These are phyloP conservation scores for Zaprionus davidi DNA, from an alignment of 1,140 invertebrate species.

Conservation along the genomic window DNA sequence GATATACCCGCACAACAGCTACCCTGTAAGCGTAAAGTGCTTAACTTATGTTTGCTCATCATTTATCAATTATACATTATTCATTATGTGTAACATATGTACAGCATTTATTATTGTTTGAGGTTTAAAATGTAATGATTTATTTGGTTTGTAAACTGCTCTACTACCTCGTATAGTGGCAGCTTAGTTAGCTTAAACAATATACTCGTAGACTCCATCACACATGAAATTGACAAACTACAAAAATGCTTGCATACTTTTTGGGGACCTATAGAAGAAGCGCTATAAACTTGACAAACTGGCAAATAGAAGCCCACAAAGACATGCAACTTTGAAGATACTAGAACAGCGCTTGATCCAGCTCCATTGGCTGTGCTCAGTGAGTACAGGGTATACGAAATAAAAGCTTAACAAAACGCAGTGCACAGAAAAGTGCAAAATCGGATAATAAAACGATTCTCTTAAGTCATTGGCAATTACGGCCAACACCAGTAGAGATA, in stretches of 20 bases:
- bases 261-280: neutral
- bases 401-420: neutral
- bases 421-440: neutral
- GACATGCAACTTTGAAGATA: neutral
- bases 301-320: neutral
- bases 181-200: too few relatives aligned
- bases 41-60: too few relatives aligned
- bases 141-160: too few relatives aligned
- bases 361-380: neutral
- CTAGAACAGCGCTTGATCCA: neutral
- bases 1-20: neutral
- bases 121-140: too few relatives aligned
- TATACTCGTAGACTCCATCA: too few relatives aligned
- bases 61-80: too few relatives aligned
- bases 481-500: neutral
- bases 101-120: too few relatives aligned
- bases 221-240: neutral
- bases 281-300: neutral
- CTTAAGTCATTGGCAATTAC: neutral
- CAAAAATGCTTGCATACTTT: constrained; percentile 1
- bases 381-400: neutral
- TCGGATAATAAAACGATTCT: neutral
- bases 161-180: too few relatives aligned
- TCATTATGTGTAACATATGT: too few relatives aligned
- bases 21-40: neutral